Conservation (phyloP, 2,113 vertebrate genomes). For the Romanogobio albipinnatus region DNA sequence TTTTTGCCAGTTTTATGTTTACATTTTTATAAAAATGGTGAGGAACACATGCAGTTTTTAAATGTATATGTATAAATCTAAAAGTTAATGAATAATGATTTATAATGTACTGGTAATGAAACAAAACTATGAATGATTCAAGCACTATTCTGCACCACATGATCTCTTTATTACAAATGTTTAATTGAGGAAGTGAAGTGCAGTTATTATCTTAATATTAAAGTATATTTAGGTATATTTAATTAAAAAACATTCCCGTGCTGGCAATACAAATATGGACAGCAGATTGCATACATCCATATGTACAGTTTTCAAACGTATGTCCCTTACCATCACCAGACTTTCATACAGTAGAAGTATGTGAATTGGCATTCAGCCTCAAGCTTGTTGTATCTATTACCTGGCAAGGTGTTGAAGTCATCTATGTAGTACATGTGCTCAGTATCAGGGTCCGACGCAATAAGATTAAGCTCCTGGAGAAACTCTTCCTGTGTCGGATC, state of each 20-base stretch:
- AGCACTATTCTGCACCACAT: neutral
- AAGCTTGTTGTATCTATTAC: slow-evolving; percentile 63
- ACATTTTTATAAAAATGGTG: neutral
- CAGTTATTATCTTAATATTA: neutral
- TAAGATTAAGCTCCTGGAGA: slow-evolving; percentile 85
- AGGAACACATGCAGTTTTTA: neutral
- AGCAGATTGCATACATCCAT: neutral
- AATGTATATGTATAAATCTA: neutral
- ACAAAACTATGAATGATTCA: neutral
- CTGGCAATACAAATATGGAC: neutral
- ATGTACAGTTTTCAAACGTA: neutral
- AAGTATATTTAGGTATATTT: neutral
- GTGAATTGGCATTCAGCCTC: neutral
- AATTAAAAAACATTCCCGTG: neutral
- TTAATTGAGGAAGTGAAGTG: neutral
- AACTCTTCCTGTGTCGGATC: slow-evolving; percentile 86
- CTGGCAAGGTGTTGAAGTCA: slow-evolving; percentile 89
- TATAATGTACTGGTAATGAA: neutral
- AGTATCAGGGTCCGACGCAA: slow-evolving; percentile 88
- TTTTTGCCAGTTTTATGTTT: too few relatives aligned
- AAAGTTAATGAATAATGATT: neutral
- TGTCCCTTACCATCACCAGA: neutral
- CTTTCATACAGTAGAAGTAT: neutral
- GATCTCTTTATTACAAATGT: neutral
- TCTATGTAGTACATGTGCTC: slow-evolving; percentile 91